Evolutionary conservation across 2,888 invertebrate species (phyloP).

Genomic region (Parnassius mnemosyne): DNA sequence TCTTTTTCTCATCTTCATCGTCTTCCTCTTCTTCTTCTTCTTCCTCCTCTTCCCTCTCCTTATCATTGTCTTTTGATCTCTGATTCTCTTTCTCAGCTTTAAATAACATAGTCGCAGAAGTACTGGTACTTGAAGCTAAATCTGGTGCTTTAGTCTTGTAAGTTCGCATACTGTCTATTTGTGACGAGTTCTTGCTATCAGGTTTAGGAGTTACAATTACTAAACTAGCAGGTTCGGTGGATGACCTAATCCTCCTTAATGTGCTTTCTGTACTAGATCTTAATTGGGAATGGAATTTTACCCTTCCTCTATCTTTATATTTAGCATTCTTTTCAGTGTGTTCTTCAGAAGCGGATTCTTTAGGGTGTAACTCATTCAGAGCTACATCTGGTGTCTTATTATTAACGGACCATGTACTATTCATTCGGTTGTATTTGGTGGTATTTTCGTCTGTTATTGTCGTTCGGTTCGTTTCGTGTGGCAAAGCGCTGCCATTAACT

Average conservation of each 20-base stretch:
- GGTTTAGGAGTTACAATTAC: slow-evolving; percentile 70
- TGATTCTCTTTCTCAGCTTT: slow-evolving; percentile 33
- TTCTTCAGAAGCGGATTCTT: slow-evolving; percentile 67
- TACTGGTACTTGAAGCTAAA: slow-evolving; percentile 41
- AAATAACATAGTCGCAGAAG: slow-evolving; percentile 39
- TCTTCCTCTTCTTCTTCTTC: slow-evolving; percentile 49
- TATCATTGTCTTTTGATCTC: slow-evolving; percentile 29
- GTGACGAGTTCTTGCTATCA: slow-evolving; percentile 61
- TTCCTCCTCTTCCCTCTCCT: slow-evolving; percentile 46
- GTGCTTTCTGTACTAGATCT: slow-evolving; percentile 55
- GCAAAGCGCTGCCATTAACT: slow-evolving; percentile 57
- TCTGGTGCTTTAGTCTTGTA: slow-evolving; percentile 63
- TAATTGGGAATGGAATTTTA: slow-evolving; percentile 49
- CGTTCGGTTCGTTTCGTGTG: slow-evolving; percentile 53
- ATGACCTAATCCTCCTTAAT: slow-evolving; percentile 43
- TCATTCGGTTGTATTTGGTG: slow-evolving; percentile 44
- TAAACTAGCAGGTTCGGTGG: slow-evolving; percentile 51
- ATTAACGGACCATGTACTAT: slow-evolving; percentile 47
- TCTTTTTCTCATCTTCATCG: slow-evolving; percentile 28
- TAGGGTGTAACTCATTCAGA: slow-evolving; percentile 65
- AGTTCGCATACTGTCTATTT: slow-evolving; percentile 64
- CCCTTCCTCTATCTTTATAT: slow-evolving; percentile 72
- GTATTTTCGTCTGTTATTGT: slow-evolving; percentile 52
- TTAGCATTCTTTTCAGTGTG: slow-evolving; percentile 72
- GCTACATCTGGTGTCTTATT: slow-evolving; percentile 56